These are phyloP conservation scores for Calycopis cecrops DNA, from an alignment of 1,140 invertebrate genomes.

Conservation along the genomic window DNA sequence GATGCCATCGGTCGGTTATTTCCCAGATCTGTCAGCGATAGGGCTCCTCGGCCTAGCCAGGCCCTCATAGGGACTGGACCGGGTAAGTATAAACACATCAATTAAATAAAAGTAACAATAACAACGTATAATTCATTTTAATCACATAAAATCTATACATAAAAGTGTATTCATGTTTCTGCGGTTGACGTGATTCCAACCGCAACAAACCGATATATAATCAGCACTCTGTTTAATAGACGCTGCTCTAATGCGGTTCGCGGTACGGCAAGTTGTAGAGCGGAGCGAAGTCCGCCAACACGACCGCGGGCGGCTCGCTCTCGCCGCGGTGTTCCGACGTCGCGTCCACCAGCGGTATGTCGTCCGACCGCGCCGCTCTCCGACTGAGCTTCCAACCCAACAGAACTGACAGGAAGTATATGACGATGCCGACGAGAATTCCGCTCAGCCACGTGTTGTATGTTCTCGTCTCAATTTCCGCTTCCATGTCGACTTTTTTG, in stretches of 20 bases:
- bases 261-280: slow-evolving; percentile 20
- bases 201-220: neutral
- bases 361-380: slow-evolving; percentile 25
- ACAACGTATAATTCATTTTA: too few species aligned
- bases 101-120: too few species aligned
- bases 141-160: too few species aligned
- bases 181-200: too few species aligned
- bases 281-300: slow-evolving; percentile 36
- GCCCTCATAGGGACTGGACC: too few species aligned
- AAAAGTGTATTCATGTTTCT: too few species aligned
- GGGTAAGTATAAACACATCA: too few species aligned
- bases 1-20: too few species aligned
- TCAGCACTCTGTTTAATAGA: slow-evolving; percentile 11
- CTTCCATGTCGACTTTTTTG: slow-evolving; percentile 24
- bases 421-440: slow-evolving; percentile 37
- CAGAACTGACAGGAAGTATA: slow-evolving; percentile 33
- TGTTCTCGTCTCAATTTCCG: slow-evolving; percentile 18
- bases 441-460: slow-evolving; percentile 32
- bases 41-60: too few species aligned
- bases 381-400: slow-evolving; percentile 29
- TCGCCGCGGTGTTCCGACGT: slow-evolving; percentile 30
- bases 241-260: slow-evolving; percentile 14
- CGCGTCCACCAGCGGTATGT: slow-evolving; percentile 38
- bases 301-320: slow-evolving; percentile 35
- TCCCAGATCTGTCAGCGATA: too few species aligned